Percentiles rank a stretch among this genome's conserved stretches.
These are phyloP conservation scores for Lacerta viridis DNA, from an alignment of 2,797 vertebrate genomes.

Conservation along the genomic window DNA sequence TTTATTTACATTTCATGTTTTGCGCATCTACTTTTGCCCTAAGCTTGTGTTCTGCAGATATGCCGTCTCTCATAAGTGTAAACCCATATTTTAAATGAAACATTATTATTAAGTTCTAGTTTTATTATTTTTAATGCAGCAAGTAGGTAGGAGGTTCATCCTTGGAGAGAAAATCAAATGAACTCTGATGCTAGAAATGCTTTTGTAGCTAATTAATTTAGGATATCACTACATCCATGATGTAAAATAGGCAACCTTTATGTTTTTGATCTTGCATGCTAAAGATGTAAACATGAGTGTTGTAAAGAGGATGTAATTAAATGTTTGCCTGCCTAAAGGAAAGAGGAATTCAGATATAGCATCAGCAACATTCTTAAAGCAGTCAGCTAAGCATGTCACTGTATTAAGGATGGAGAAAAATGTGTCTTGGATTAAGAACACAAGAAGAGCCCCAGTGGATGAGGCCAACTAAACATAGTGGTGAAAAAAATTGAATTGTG, in stretches of 20 bases:
- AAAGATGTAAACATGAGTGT: conserved; percentile 15
- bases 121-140: not conserved
- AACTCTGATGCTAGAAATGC: not conserved
- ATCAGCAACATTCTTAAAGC: conserved; percentile 19
- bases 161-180: not conserved
- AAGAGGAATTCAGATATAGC: conserved; percentile 4
- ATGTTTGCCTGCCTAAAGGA: not conserved
- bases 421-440: not conserved
- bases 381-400: not conserved
- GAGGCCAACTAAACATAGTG: not conserved
- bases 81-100: rapidly evolving
- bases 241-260: conserved; percentile 5
- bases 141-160: not conserved
- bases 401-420: not conserved
- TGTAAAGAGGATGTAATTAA: not conserved
- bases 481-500: not conserved
- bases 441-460: too few relatives aligned
- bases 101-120: rapidly evolving
- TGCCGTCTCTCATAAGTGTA: rapidly evolving
- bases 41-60: not conserved
- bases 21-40: not conserved
- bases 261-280: conserved; percentile 12
- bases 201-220: conserved; percentile 24
- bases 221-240: conserved; percentile 20
- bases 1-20: not conserved